A percentile compares a stretch with the other conserved stretches of the same genome.
phyloP scores from a whole-genome alignment of 2,797 vertebrate genomes.

The Chrosomus eos region DNA sequence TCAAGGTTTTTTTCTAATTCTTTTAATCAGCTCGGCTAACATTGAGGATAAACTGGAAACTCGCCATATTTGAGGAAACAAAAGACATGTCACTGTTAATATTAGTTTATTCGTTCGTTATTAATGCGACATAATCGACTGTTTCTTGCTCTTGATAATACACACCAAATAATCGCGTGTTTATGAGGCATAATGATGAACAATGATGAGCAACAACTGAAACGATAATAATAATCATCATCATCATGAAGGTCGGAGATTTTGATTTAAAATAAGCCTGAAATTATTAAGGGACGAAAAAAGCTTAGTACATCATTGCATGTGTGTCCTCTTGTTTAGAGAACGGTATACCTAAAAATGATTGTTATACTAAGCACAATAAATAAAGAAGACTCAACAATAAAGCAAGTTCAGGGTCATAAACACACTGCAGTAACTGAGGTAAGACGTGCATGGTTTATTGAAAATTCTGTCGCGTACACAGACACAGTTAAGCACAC shows the following conservation, averaged over 20 bases:
- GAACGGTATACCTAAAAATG: background rate
- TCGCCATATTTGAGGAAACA: background rate
- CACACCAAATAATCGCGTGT: background rate
- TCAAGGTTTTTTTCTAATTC: background rate
- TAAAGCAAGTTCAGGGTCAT: conserved; percentile 10
- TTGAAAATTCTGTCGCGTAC: conserved; percentile 90
- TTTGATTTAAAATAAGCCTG: background rate
- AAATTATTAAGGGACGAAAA: background rate
- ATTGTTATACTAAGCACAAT: background rate
- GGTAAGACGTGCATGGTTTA: conserved; percentile 95
- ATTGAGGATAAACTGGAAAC: background rate
- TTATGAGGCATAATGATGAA: background rate
- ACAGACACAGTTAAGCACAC: conserved; percentile 88
- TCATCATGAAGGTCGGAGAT: background rate
- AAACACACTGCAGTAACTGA: conserved; percentile 66
- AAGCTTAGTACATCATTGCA: background rate
- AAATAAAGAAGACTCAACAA: background rate
- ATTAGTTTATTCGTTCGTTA: background rate
- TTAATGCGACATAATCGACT: background rate
- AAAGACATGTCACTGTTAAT: background rate
- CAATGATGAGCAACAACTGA: background rate
- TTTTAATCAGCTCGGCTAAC: background rate
- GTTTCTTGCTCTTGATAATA: background rate
- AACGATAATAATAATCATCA: background rate
- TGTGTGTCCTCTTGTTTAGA: background rate